Base-by-base conservation (phyloP, 64 coral and sea anemone genomes). In the Stylophora pistillata region DNA sequence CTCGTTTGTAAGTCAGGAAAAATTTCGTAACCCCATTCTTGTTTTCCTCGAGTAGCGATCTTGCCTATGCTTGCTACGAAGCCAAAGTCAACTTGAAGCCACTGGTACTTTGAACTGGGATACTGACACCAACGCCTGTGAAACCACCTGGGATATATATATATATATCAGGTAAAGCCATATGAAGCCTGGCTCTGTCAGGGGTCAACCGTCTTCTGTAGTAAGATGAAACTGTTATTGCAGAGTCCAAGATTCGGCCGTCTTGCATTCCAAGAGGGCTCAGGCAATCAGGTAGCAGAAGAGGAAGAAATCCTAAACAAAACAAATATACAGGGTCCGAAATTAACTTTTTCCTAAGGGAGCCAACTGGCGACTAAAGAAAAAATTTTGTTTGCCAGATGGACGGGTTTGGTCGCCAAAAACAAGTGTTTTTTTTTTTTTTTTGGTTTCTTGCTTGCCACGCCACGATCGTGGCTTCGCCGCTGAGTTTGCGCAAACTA, bases 1-100 rank as follows among this genome's bases (percentile, higher is more conserved):
- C 54, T 60, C 27, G 14, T 81, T 29, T 81, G 55, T 81, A 81
- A 60, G 15, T 0, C 18, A 90, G 77, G 53, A 69, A 79, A 74
- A 73, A 90, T 18, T 53, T 73, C 3, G 75, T 82, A 30, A 90
- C 88, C 88, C 88, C 82, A 21, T 82, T 90, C 88, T n/a, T 90
- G 88, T 82, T 90, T 90, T 29, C 88, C 88, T 90, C 82, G 88
- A 41, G 88, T 90, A 4, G 88, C 76, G 58, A 90, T 41, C 66
- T 79, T 90, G 25, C 60, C 69, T 25, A 90, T 31, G 18, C 70
- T 80, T 13, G 28, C 61, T 23, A 78, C 58, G 13, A 54, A 34
- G 16, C 87, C 75, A 33, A 89, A 72, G 18, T 89, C 76, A 55
- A 89, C 87, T 76, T 77, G 58, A 26, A 89, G 76, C 58, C 63